Evolutionary conservation across 2,113 vertebrate genomes (phyloP).

Genomic region (Rhinoderma darwinii): DNA sequence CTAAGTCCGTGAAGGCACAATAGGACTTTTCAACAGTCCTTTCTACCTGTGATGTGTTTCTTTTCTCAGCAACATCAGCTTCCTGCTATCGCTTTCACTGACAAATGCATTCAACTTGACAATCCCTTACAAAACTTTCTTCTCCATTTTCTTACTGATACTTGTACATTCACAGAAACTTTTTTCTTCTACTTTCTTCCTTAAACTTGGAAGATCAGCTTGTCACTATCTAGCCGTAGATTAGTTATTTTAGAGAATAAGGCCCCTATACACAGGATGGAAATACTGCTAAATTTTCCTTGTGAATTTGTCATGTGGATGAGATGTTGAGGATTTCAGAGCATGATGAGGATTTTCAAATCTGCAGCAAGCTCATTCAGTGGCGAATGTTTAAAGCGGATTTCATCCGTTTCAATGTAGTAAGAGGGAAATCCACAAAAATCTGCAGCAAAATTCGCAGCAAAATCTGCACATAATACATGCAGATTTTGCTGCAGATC

Average conservation of each 20-base stretch:
- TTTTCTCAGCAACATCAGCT: constrained; percentile 36
- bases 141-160: not conserved
- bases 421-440: no score
- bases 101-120: not conserved
- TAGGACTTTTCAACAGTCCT: constrained; percentile 53
- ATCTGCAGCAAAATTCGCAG: no score
- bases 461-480: no score
- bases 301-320: no score
- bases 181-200: not conserved
- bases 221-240: not conserved
- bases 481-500: no score
- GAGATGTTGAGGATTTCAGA: no score
- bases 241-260: not conserved
- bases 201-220: not conserved
- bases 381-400: no score
- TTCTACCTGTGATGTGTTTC: constrained; percentile 23
- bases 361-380: no score
- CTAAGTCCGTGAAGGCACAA: constrained; percentile 51
- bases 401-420: no score
- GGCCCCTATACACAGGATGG: no score
- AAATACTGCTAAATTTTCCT: no score
- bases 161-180: not conserved
- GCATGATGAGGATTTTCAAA: no score
- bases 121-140: not conserved
- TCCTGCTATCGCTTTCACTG: constrained; percentile 42